These are phyloP conservation scores for Himalopsyche tibetana DNA, from an alignment of 2,888 invertebrate species.

Conservation along the genomic window DNA sequence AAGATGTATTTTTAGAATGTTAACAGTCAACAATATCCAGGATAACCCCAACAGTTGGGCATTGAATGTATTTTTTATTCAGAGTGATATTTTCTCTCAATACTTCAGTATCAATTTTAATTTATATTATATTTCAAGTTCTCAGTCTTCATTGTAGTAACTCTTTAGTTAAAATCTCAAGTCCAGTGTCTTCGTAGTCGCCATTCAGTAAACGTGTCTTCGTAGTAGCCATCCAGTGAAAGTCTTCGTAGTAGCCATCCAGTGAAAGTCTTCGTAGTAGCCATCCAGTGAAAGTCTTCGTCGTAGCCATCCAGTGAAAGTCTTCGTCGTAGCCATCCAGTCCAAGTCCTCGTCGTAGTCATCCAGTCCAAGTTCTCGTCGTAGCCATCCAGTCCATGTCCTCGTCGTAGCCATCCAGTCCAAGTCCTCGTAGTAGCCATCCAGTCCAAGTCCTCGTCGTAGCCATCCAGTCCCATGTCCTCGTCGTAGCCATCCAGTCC, in stretches of 20 bases:
- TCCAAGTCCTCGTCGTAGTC: neutral
- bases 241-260: slow-evolving; percentile 11
- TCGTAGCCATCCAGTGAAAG: neutral
- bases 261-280: neutral
- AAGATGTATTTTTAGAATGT: too few species aligned
- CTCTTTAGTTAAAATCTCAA: too few species aligned
- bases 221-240: neutral
- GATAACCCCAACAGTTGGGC: too few species aligned
- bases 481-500: too few species aligned
- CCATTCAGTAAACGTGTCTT: neutral
- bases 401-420: neutral
- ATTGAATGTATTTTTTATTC: too few species aligned
- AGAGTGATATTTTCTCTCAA: too few species aligned
- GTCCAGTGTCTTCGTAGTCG: neutral
- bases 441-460: neutral
- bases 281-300: neutral
- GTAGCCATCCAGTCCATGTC: neutral
- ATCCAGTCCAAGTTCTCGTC: neutral
- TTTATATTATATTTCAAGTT: too few species aligned
- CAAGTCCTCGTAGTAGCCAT: neutral
- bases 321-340: neutral
- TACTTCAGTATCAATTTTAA: too few species aligned
- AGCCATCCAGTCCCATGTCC: neutral
- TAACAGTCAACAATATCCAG: too few species aligned
- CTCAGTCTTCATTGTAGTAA: too few species aligned